Evolutionary conservation across 2,113 vertebrate species (phyloP), one percentile per base, ranked within the genome.

Genomic region (Muscicapa adusta): DNA sequence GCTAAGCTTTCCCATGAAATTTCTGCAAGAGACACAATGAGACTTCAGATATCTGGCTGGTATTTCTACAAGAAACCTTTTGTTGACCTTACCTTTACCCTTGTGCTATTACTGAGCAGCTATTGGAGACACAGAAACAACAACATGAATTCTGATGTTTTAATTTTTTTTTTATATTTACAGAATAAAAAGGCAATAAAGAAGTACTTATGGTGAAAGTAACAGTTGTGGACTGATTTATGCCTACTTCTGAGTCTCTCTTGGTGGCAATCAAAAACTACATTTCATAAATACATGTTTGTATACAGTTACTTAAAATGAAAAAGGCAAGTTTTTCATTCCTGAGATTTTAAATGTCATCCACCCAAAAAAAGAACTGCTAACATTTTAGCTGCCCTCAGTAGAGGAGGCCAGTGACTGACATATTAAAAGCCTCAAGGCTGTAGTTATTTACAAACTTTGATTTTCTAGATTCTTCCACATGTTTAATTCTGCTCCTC

Each of bases 281-380:
- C 33, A 71, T 92, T 94, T 94, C 68, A 53, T 84, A 95, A 94
- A 67, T 80, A 94, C 28, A 66, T 54, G 51, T 91, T 86, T 94
- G 48, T 74, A 92, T 67, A 75, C 72, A 74, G 78, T 53, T 74
- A 57, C 75, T 88, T 90, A 77, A 85, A 94, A 90, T 53, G 68
- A 81, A 94, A 93, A 94, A 93, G 65, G 80, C 8, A 4, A 51
- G 34, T 54, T 62, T 80, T 86, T 77, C 34, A 48, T 84, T 91
- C 57, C 51, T 61, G 67, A 90, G 75, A 33, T 86, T 94, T 94
- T 91, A 96, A 94, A 96, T 90, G 88, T 66, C 78, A 96, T 60
- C 82, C 63, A 90, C 78, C 79, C 89, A 36, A 66, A 86, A 83
- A 91, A 89, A 67, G 17, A 67, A 61, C 58, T 40, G 63, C 77